These are phyloP conservation scores for Parnassius apollo DNA, from an alignment of 2,888 invertebrate genomes.

Conservation along the genomic window DNA sequence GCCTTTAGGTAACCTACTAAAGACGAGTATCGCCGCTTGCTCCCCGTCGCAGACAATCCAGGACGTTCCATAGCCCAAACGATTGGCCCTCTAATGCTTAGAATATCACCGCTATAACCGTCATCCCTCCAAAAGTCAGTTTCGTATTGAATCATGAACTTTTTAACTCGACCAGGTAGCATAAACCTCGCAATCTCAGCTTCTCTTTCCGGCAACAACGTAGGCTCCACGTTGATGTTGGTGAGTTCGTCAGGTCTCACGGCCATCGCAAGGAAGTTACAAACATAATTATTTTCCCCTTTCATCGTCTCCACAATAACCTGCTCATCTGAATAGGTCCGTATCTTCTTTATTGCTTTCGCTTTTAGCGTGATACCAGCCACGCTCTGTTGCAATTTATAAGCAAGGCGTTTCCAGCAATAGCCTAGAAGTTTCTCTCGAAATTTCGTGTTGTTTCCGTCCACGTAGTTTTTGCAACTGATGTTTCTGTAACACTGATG, in stretches of 20 bases:
- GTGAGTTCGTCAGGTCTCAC: slow-evolving; percentile 63
- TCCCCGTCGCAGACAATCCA: slow-evolving; percentile 52
- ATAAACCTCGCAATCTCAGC: slow-evolving; percentile 42
- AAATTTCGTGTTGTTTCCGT: slow-evolving; percentile 60
- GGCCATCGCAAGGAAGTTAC: slow-evolving; percentile 68
- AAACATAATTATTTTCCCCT: slow-evolving; percentile 64
- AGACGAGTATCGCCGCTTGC: slow-evolving; percentile 46
- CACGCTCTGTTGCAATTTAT: slow-evolving; percentile 57
- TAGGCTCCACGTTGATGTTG: slow-evolving; percentile 55
- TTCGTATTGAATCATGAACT: slow-evolving; percentile 62
- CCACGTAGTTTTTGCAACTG: slow-evolving; percentile 57
- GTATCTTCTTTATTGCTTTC: slow-evolving; percentile 58
- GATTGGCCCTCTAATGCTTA: slow-evolving; percentile 69
- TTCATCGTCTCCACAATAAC: slow-evolving; percentile 65
- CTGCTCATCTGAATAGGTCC: slow-evolving; percentile 54
- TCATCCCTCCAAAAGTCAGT: slow-evolving; percentile 60
- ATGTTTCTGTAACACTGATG: slow-evolving; percentile 67
- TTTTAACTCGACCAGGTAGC: slow-evolving; percentile 53
- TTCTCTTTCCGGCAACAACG: slow-evolving; percentile 48
- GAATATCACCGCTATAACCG: slow-evolving; percentile 71
- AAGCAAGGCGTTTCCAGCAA: slow-evolving; percentile 54
- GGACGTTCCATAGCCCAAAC: slow-evolving; percentile 74
- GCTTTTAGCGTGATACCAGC: slow-evolving; percentile 56
- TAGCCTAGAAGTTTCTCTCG: slow-evolving; percentile 66
- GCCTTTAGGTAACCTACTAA: slow-evolving; percentile 62